Conservation (phyloP, 30 jellyfish, hydroid and myxozoan genomes). For the Sanderia malayensis region DNA sequence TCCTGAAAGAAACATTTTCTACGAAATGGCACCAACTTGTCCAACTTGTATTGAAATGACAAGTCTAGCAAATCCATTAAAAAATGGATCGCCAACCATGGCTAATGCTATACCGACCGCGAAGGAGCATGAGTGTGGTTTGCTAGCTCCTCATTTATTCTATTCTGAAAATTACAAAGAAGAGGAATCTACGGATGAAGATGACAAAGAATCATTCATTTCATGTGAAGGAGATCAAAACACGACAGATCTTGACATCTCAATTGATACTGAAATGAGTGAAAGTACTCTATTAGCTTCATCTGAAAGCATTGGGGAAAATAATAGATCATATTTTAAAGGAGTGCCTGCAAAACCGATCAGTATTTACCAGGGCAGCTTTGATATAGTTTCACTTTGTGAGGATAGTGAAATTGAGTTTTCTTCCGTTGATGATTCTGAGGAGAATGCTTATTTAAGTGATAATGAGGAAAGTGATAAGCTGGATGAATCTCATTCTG, state of each 20-base stretch:
- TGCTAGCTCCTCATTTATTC: constrained; percentile 62
- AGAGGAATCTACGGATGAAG: constrained; percentile 3
- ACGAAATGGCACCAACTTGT: constrained; percentile 88
- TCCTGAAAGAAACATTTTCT: constrained; percentile 71
- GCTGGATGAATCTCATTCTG: background rate
- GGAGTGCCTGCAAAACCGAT: background rate
- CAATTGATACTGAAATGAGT: constrained; percentile 43
- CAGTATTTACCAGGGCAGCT: constrained; percentile 15
- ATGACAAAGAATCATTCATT: constrained; percentile 74
- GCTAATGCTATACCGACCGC: constrained; percentile 19
- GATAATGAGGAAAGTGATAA: background rate
- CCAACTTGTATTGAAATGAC: constrained; percentile 98
- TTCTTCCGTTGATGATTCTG: constrained; percentile 37
- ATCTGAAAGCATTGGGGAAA: constrained; percentile 57
- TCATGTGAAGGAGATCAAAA: constrained; percentile 68
- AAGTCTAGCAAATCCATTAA: constrained; percentile 79
- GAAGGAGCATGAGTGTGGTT: constrained; percentile 91
- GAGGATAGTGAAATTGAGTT: constrained; percentile 48
- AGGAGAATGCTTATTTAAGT: constrained; percentile 27
- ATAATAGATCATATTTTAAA: constrained; percentile 13
- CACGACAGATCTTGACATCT: constrained; percentile 40
- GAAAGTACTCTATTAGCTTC: constrained; percentile 89
- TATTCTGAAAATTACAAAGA: constrained; percentile 61
- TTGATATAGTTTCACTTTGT: constrained; percentile 63
- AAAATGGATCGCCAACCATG: constrained; percentile 49